Evolutionary conservation across 2,113 vertebrate genomes (phyloP).

Genomic region (Cygnus atratus): DNA sequence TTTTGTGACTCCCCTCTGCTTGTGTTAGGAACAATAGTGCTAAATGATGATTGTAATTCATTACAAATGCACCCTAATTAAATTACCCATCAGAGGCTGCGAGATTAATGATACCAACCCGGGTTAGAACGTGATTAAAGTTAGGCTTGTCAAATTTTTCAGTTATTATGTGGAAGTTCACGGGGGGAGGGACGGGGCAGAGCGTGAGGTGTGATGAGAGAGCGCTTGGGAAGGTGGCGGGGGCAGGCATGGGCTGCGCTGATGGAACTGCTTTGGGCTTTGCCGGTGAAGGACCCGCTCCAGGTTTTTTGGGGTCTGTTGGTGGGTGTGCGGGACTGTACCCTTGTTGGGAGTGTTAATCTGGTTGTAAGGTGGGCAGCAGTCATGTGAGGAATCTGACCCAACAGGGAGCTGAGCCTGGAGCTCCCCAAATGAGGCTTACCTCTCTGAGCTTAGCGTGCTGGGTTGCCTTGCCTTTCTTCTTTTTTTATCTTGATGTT

Average conservation of each 20-base stretch:
- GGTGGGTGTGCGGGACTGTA: background rate
- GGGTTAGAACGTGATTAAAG: conserved; percentile 60
- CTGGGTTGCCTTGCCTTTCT: background rate
- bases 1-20: conserved; percentile 57
- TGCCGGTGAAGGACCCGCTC: background rate
- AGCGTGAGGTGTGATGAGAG: background rate
- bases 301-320: background rate
- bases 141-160: conserved; percentile 50
- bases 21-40: conserved; percentile 31
- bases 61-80: conserved; percentile 77
- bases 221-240: background rate
- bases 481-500: background rate
- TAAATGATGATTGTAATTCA: conserved; percentile 79
- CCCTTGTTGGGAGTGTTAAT: background rate
- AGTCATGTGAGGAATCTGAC: background rate
- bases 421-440: background rate
- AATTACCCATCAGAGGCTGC: conserved; percentile 70
- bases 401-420: background rate
- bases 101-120: conserved; percentile 71
- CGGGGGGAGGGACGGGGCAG: background rate
- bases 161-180: conserved; percentile 25
- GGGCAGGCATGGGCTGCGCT: background rate
- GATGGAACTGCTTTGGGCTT: background rate
- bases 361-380: background rate
- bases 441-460: background rate